A percentile compares a stretch with the other conserved stretches of the same genome.
Conservation (phyloP, 37 sponge, comb jelly and placozoan species). For the Ianthella basta region DNA sequence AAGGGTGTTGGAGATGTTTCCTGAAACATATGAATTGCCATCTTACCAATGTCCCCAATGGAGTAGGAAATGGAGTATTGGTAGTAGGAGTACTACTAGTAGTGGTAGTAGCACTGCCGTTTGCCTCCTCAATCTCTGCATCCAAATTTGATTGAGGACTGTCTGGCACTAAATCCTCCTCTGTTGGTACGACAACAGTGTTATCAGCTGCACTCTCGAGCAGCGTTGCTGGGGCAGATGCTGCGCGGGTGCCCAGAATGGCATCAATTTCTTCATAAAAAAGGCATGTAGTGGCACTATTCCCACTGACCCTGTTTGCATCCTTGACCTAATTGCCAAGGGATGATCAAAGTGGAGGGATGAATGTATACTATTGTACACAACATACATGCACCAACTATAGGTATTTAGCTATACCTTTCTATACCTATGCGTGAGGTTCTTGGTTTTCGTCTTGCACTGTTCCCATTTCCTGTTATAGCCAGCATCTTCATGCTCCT, state of each 20-base stretch:
- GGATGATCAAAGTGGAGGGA: too few species aligned
- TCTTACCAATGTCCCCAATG: too few species aligned
- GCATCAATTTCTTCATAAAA: constrained; percentile 27
- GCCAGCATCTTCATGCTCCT: neutral
- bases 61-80: too few species aligned
- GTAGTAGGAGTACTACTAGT: too few species aligned
- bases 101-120: too few species aligned
- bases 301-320: constrained; percentile 30
- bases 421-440: too few species aligned
- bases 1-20: neutral
- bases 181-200: too few species aligned
- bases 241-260: constrained; percentile 21
- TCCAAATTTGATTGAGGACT: neutral
- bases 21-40: neutral
- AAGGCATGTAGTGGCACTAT: neutral
- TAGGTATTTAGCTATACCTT: neutral
- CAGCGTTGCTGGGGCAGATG: neutral
- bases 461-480: neutral
- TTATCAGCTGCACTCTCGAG: neutral
- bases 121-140: too few species aligned
- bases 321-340: neutral
- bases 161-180: too few species aligned
- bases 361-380: too few species aligned
- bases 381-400: too few species aligned
- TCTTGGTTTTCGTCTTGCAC: neutral